These are phyloP conservation scores for Atherinomorus stipes DNA, from an alignment of 2,113 vertebrate genomes.

Conservation along the genomic window DNA sequence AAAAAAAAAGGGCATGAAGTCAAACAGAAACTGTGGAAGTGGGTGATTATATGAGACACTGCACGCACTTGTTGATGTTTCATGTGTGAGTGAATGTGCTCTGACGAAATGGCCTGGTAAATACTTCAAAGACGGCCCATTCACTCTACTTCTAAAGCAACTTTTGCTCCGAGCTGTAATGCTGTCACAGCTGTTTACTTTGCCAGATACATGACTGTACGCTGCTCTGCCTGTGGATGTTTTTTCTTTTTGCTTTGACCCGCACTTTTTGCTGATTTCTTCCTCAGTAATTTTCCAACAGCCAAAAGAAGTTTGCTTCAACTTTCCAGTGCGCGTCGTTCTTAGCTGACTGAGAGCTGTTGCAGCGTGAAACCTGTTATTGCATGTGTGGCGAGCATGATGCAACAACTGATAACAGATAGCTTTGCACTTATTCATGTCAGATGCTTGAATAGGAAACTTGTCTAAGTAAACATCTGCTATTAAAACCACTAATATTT, in stretches of 20 bases:
- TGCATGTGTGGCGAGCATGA: neutral
- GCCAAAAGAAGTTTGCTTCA: neutral
- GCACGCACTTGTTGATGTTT: conserved; percentile 23
- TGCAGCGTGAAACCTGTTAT: neutral
- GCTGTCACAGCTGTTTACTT: conserved; percentile 56
- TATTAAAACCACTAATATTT: neutral
- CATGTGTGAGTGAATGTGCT: conserved; percentile 23
- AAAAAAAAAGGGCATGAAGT: conserved; percentile 3
- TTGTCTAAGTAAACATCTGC: conserved; percentile 8
- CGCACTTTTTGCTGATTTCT: conserved; percentile 40
- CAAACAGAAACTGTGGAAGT: conserved; percentile 35
- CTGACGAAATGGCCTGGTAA: conserved; percentile 30
- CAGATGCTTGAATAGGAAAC: neutral
- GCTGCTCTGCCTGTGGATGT: conserved; percentile 15
- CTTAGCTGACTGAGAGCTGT: neutral
- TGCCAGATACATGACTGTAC: conserved; percentile 61
- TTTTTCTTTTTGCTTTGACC: conserved; percentile 41
- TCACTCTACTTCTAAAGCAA: conserved; percentile 55
- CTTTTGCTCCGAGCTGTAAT: conserved; percentile 36
- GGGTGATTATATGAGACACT: conserved; percentile 40
- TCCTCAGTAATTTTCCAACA: conserved; percentile 56
- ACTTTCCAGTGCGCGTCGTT: conserved; percentile 10
- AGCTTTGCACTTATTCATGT: neutral
- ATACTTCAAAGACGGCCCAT: conserved; percentile 27
- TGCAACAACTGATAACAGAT: neutral